Conservation (phyloP, 2,113 vertebrate species). For the Lota lota region DNA sequence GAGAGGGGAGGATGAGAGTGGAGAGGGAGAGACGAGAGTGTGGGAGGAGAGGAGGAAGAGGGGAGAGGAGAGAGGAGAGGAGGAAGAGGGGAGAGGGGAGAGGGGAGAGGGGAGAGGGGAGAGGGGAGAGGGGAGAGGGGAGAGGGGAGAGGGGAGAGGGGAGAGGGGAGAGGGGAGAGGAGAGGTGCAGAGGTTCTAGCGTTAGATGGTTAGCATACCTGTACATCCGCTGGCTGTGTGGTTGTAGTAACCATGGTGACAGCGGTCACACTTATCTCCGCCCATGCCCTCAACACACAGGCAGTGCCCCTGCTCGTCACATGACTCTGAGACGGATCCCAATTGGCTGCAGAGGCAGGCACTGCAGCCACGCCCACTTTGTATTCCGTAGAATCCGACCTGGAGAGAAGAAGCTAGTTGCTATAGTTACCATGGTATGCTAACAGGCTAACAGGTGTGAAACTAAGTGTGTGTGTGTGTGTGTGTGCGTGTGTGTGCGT, state of each 20-base stretch:
- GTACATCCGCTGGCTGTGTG: conserved; percentile 78
- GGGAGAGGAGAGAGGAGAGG: no score
- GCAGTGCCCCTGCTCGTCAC: conserved; percentile 79
- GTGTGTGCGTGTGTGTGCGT: conserved; percentile 3
- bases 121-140: no score
- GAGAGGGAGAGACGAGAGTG: no score
- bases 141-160: no score
- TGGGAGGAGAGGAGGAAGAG: no score
- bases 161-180: neutral
- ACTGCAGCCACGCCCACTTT: conserved; percentile 72
- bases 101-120: no score
- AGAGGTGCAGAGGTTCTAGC: neutral
- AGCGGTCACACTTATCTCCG: conserved; percentile 82
- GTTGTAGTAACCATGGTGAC: conserved; percentile 78
- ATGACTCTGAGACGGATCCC: conserved; percentile 76
- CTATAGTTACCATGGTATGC: no score
- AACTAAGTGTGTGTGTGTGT: neutral
- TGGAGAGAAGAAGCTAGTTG: conserved; percentile 39
- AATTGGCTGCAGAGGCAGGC: conserved; percentile 79
- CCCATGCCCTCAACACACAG: conserved; percentile 78
- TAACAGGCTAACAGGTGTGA: no score
- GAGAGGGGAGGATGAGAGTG: no score
- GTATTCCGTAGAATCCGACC: conserved; percentile 81
- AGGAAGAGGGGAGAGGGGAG: no score
- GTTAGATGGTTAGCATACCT: conserved; percentile 65